Base-by-base conservation (phyloP, 2,888 invertebrate species). In the Xestia xanthographa region DNA sequence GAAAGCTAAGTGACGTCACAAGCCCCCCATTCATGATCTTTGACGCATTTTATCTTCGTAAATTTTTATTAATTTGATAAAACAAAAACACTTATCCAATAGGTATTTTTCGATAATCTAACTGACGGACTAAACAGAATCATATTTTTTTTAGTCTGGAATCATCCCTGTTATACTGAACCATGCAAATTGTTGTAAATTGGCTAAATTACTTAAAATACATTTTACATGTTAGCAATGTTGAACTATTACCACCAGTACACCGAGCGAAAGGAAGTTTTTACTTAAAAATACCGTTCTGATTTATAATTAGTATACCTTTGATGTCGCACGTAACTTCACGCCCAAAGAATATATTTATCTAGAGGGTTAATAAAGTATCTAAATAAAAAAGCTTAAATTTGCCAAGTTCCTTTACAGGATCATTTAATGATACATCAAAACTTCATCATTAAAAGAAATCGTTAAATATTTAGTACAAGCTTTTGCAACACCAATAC, bases 401-500 rank as follows among this genome's bases (percentile, higher is more conserved):
- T 69, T 76, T 34, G n/a, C 17, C 22, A 17, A 22, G 22, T 3
- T 34, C 1, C 34, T 26, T 26, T 50, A n/a, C 8, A 60, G n/a
- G 29, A 48, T 41, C 45, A 29, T 60, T 50, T 50, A 50, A 67
- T 62, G 60, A 34, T 68, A 45, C n/a, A 43, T n/a, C 2, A 62
- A 53, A 77, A n/a, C 5, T 65, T 20, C 20, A 43, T 48, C 6
- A 17, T 20, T 41, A 4, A 56, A 48, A 17, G 34, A 53, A 71
- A 41, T 66, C 5, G 4, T 41, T 41, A 45, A 58, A 69, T 73
- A 77, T 73, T 71, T 22, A 67, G 50, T 26, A 45, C 29, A 38
- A 66, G 17, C 22, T 71, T 72, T 29, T 50, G 29, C 20, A 70
- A 58, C 43, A 79, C 4, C 53, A 50, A n/a, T 11, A 69, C 60